phyloP scores from a whole-genome alignment of 2,113 vertebrate species.

The Cromileptes altivelis region DNA sequence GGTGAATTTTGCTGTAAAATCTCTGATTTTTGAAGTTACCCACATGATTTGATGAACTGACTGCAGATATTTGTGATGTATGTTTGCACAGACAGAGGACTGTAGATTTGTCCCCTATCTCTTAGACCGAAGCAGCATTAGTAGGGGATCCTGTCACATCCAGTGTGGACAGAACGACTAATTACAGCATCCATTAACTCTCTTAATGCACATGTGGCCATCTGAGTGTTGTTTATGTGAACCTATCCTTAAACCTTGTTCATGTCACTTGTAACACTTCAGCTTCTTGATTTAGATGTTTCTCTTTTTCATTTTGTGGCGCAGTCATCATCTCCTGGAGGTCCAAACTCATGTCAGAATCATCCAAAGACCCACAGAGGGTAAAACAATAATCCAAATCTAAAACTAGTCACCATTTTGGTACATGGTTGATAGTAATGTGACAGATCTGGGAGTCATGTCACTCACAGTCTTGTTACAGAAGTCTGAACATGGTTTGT shows the following conservation, averaged over 20 bases:
- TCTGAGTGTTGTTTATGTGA: slow-evolving; percentile 13
- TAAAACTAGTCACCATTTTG: neutral
- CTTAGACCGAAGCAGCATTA: neutral
- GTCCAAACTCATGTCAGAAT: slow-evolving; percentile 42
- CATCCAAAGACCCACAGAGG: slow-evolving; percentile 10
- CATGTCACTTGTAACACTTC: neutral
- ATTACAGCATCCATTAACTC: neutral
- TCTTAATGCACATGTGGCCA: neutral
- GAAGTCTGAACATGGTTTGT: slow-evolving; percentile 10
- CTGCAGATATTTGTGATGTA: too few species aligned
- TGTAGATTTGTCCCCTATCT: neutral
- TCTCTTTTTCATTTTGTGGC: slow-evolving; percentile 29
- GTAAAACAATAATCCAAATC: slow-evolving; percentile 16
- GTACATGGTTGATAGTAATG: neutral
- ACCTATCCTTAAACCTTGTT: slow-evolving; percentile 19
- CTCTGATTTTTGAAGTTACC: neutral
- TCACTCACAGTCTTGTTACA: slow-evolving; percentile 13
- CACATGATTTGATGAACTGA: neutral
- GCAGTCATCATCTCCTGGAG: slow-evolving; percentile 21
- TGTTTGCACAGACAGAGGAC: too few species aligned
- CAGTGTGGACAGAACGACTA: neutral
- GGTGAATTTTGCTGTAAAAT: neutral
- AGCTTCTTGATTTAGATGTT: neutral
- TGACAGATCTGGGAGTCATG: neutral
- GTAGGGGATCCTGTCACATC: too few species aligned